Evolutionary conservation across 2,888 invertebrate genomes (phyloP).

Genomic region (Eucera pruinosa): DNA sequence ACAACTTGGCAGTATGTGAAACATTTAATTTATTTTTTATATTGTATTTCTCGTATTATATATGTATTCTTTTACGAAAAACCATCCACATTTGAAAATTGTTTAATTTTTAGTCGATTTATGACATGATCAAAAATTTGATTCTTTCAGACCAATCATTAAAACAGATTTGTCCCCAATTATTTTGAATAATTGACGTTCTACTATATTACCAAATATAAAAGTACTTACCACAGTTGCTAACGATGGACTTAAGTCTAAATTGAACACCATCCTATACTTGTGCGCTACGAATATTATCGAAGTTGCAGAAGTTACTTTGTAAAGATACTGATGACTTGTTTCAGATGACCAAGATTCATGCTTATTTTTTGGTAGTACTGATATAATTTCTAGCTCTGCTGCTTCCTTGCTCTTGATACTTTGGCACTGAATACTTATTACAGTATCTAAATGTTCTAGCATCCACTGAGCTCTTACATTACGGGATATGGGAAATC

Average conservation of each 20-base stretch:
- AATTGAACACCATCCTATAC: conserved; percentile 90
- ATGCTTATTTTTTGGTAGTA: conserved; percentile 86
- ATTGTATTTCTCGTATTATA: no score
- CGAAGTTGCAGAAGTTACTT: conserved; percentile 86
- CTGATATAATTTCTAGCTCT: conserved; percentile 88
- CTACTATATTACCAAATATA: background rate
- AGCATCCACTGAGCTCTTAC: conserved; percentile 91
- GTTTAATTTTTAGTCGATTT: no score
- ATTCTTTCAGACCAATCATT: no score
- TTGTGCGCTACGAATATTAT: conserved; percentile 89
- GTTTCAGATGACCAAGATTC: conserved; percentile 85
- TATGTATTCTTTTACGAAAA: no score
- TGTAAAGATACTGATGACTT: conserved; percentile 85
- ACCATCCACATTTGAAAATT: no score
- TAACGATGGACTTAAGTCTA: conserved; percentile 92
- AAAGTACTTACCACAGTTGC: conserved; percentile 88
- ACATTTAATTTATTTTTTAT: no score
- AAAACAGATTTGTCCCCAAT: no score
- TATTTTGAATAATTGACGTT: no score
- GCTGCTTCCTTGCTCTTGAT: conserved; percentile 83
- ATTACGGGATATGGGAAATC: conserved; percentile 90
- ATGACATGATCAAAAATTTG: no score
- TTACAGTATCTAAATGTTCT: conserved; percentile 87
- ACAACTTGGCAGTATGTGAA: no score
- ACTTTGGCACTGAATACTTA: conserved; percentile 84